phyloP scores from a whole-genome alignment of 2,113 vertebrate species.

The Camelus dromedarius region DNA sequence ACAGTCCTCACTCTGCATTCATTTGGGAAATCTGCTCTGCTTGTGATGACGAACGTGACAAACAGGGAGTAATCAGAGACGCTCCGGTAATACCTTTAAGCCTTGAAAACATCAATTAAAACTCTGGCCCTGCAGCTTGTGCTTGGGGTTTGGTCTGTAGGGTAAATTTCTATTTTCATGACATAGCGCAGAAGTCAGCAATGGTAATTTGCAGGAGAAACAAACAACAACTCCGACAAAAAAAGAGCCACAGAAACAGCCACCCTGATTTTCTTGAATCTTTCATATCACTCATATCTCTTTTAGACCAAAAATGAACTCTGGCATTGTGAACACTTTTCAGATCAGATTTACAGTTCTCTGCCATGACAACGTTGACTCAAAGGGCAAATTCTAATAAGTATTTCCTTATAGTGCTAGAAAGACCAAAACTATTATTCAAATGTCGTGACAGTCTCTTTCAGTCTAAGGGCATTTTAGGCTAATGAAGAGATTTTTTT shows the following conservation, averaged over 20 bases:
- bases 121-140: conserved; percentile 42
- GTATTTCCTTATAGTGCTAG: neutral
- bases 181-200: conserved; percentile 2
- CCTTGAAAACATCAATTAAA: conserved; percentile 63
- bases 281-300: conserved; percentile 11
- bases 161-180: conserved; percentile 49
- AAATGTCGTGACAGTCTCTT: neutral
- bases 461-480: neutral
- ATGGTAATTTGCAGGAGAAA: conserved; percentile 12
- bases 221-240: neutral
- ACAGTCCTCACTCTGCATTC: conserved; percentile 65
- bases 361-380: conserved; percentile 29
- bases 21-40: conserved; percentile 72
- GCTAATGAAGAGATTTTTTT: neutral
- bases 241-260: conserved; percentile 10
- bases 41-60: conserved; percentile 32
- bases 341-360: conserved; percentile 52
- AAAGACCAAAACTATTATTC: conserved; percentile 25
- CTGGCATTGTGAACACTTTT: neutral
- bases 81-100: conserved; percentile 37
- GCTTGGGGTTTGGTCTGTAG: conserved; percentile 45
- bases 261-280: conserved; percentile 15
- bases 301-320: conserved; percentile 21
- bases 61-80: conserved; percentile 65
- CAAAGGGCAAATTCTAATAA: conserved; percentile 27